Conservation (phyloP, 2,797 vertebrate species). For the Clarias platycephalus region DNA sequence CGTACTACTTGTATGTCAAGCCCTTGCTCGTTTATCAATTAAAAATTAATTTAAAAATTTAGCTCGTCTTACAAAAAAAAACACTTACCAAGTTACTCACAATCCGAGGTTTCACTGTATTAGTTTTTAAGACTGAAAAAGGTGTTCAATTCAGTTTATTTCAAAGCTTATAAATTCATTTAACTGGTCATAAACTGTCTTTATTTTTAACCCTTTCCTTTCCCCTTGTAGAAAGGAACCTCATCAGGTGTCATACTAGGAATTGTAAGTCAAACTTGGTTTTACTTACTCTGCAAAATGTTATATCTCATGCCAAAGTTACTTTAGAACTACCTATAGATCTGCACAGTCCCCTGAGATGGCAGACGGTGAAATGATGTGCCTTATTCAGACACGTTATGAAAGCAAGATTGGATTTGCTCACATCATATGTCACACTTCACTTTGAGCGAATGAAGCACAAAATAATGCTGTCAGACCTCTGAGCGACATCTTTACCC, state of each 20-base stretch:
- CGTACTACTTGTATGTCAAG: too few species aligned
- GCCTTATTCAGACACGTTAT: neutral
- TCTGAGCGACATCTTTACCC: neutral
- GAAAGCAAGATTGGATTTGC: neutral
- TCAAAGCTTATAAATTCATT: too few species aligned
- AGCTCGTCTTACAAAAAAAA: too few species aligned
- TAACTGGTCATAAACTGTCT: too few species aligned
- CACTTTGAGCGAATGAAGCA: neutral
- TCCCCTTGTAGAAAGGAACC: neutral
- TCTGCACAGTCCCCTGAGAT: neutral
- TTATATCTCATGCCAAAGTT: neutral
- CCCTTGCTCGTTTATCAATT: too few species aligned
- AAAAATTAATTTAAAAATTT: neutral
- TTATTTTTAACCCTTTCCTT: neutral
- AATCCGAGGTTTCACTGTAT: too few species aligned
- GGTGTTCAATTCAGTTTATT: too few species aligned
- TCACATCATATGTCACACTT: neutral
- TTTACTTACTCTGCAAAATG: neutral
- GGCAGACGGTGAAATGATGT: neutral
- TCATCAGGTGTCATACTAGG: neutral
- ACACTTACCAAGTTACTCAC: too few species aligned
- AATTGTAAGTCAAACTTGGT: neutral
- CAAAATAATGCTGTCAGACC: neutral
- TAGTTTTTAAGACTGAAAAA: too few species aligned
- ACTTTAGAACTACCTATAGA: neutral